Evolutionary conservation across 1,140 invertebrate genomes (phyloP), one percentile per base, ranked within the genome.

Genomic region (Luehdorfia chinensis): DNA sequence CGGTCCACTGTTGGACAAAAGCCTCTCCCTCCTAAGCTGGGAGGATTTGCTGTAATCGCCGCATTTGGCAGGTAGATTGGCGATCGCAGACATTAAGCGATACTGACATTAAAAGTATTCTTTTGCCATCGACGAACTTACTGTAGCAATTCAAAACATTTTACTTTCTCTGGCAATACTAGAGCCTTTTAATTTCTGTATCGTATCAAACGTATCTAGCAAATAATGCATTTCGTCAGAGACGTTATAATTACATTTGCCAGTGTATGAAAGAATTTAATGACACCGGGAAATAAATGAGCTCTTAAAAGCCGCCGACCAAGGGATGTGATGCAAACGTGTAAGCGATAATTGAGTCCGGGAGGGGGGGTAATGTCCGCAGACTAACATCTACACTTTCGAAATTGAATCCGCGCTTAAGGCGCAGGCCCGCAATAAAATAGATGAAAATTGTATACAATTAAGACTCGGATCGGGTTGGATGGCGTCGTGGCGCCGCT

Each of bases 381-480:
- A 8, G n/a, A n/a, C n/a, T 13, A 13, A 21, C 7, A 39, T 39
- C 6, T 8, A 41, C 19, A 12, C 23, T 41, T 41, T 28, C 23
- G 37, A 14, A 27, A 41, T 16, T 2, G 23, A 27, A 41, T 25
- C 21, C 21, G 2, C 4, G 14, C 19, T n/a, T n/a, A n/a, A n/a
- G n/a, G n/a, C n/a, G n/a, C n/a, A n/a, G n/a, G n/a, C 47, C 31
- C 46, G 62, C 64, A 68, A 66, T 69, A 58, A 68, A 58, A 67
- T 63, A 58, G 61, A 54, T 62, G 50, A 68, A 74, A 66, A 77
- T 77, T 62, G 63, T 58, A 73, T 69, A 68, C 62, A 70, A 72
- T 75, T 73, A 69, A 66, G 13, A n/a, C n/a, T 32, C 28, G 14
- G 53, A 52, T 51, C 44, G 30, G 45, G 41, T 49, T 46, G 53